These are phyloP conservation scores for Oncopodura yosiiana DNA, from an alignment of 1,140 invertebrate species.

Conservation along the genomic window DNA sequence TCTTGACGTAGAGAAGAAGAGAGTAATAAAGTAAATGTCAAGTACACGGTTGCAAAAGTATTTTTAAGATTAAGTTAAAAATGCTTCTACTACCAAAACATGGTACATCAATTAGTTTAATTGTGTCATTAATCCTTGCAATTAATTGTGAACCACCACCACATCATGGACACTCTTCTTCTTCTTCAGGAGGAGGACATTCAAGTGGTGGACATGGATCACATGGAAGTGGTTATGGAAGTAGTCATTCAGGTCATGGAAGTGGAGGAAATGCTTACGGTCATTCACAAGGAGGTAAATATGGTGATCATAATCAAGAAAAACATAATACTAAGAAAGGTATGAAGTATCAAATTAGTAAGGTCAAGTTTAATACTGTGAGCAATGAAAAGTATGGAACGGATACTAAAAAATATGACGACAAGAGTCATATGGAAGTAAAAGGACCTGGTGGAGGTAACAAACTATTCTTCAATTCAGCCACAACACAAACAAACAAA, in stretches of 20 bases:
- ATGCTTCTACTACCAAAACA: conserved; percentile 9
- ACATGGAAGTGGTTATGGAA: not conserved
- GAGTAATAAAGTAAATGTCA: no score
- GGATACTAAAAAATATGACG: not conserved
- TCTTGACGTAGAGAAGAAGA: no score
- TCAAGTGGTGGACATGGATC: not conserved
- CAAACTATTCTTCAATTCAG: no score
- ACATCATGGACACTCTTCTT: conserved; percentile 2
- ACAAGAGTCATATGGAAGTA: not conserved
- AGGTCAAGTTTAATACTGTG: not conserved
- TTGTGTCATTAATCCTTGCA: not conserved
- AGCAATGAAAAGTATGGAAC: not conserved
- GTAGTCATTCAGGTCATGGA: conserved; percentile 1
- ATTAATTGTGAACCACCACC: conserved; percentile 10
- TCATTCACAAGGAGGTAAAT: not conserved
- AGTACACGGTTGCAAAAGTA: no score
- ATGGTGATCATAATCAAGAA: no score
- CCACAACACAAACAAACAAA: no score
- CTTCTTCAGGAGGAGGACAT: conserved; percentile 1
- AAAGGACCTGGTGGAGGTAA: no score
- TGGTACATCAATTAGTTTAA: not conserved
- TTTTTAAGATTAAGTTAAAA: no score
- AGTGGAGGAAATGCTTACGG: not conserved
- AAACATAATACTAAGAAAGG: not conserved
- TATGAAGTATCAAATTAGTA: not conserved